Percentiles rank a stretch among this genome's conserved stretches.
phyloP scores from a whole-genome alignment of 1,140 invertebrate genomes.

The Drosophila mauritiana region DNA sequence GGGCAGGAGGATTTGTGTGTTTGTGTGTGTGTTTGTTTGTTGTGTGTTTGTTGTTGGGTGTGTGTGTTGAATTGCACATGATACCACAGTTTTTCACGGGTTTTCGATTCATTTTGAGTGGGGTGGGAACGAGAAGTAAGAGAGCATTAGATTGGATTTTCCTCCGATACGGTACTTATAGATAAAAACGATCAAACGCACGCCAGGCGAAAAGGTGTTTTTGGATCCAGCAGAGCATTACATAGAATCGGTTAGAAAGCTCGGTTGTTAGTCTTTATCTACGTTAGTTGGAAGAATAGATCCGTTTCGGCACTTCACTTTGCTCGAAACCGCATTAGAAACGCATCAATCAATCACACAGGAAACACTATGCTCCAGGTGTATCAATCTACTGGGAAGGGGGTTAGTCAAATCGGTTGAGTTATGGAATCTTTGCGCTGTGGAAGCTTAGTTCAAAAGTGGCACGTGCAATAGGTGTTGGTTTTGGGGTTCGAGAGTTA shows the following conservation, averaged over 20 bases:
- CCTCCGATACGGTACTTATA: slow-evolving; percentile 60
- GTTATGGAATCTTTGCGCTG: slow-evolving; percentile 15
- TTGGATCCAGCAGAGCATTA: slow-evolving; percentile 33
- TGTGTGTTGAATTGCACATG: slow-evolving; percentile 65
- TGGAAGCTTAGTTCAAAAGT: slow-evolving; percentile 9
- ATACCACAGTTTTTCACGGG: slow-evolving; percentile 60
- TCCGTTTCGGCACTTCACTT: slow-evolving; percentile 17
- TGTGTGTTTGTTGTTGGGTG: slow-evolving; percentile 46
- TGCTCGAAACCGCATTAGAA: slow-evolving; percentile 46
- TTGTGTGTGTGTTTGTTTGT: slow-evolving; percentile 20
- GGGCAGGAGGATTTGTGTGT: slow-evolving; percentile 66
- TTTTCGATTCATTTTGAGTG: slow-evolving; percentile 31
- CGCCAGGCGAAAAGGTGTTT: slow-evolving; percentile 51
- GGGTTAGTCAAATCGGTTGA: slow-evolving; percentile 26
- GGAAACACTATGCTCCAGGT: slow-evolving; percentile 21
- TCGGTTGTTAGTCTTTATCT: slow-evolving; percentile 50
- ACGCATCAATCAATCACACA: slow-evolving; percentile 69
- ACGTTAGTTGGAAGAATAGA: slow-evolving; percentile 16
- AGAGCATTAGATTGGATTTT: slow-evolving; percentile 82
- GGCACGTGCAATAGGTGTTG: slow-evolving; percentile 39
- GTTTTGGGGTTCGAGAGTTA: slow-evolving; percentile 4
- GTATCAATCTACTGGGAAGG: slow-evolving; percentile 29
- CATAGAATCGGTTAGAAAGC: slow-evolving; percentile 32
- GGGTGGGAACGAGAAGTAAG: slow-evolving; percentile 76
- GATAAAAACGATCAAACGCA: slow-evolving; percentile 42